Evolutionary conservation across 2,113 vertebrate genomes (phyloP).

Genomic region (Cercocebus atys): DNA sequence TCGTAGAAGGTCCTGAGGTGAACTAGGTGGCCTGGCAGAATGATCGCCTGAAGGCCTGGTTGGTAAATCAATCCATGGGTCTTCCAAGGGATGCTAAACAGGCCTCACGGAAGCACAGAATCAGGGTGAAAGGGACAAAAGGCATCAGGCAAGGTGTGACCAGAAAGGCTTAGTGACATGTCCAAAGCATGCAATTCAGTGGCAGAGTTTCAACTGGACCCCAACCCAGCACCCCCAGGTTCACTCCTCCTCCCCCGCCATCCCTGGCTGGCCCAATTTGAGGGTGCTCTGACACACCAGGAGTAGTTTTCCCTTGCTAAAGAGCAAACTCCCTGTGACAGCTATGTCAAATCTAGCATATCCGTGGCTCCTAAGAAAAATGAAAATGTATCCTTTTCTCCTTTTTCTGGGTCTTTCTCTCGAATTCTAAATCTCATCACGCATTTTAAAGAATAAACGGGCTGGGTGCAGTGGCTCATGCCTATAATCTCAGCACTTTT

Average conservation of each 20-base stretch:
- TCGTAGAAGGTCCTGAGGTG: background rate
- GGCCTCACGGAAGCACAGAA: background rate
- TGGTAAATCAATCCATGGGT: background rate
- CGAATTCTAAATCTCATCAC: background rate
- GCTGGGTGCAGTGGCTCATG: background rate
- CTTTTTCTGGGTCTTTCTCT: background rate
- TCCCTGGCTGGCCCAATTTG: background rate
- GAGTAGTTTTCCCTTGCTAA: background rate
- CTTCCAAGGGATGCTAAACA: background rate
- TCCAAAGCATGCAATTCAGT: background rate
- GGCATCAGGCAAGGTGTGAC: background rate
- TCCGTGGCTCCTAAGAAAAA: background rate
- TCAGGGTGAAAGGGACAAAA: background rate
- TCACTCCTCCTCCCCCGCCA: background rate
- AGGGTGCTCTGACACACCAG: background rate
- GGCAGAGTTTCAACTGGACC: background rate
- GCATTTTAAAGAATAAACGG: background rate
- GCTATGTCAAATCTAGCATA: background rate
- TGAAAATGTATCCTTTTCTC: background rate
- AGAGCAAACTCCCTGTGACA: background rate
- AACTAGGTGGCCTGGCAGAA: background rate
- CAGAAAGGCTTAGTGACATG: background rate
- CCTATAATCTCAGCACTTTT: background rate
- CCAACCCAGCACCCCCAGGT: background rate
- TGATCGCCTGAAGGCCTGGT: background rate